These are phyloP conservation scores for Halocynthia aurantium DNA, from an alignment of 23 tunicate genomes.

Conservation along the genomic window DNA sequence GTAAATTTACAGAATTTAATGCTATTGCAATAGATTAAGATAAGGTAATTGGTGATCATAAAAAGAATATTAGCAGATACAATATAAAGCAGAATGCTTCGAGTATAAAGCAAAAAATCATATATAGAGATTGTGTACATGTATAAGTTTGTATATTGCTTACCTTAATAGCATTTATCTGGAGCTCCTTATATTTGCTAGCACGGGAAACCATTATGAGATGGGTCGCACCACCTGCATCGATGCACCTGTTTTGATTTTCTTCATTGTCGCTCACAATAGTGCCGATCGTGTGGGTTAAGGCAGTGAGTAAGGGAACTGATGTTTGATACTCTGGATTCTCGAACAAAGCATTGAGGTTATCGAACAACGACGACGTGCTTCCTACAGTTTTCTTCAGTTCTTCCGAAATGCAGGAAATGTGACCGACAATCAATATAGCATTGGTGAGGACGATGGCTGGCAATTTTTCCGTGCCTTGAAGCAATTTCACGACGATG, in stretches of 20 bases:
- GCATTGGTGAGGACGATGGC: slow-evolving; percentile 37
- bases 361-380: slow-evolving; percentile 39
- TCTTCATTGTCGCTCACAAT: slow-evolving; percentile 38
- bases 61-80: too few relatives aligned
- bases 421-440: slow-evolving; percentile 30
- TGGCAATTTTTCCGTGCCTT: slow-evolving; percentile 46
- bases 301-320: slow-evolving; percentile 44
- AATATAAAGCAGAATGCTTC: too few relatives aligned
- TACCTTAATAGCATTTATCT: slow-evolving; percentile 66
- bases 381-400: slow-evolving; percentile 46
- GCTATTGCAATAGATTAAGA: too few relatives aligned
- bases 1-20: too few relatives aligned
- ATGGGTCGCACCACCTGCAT: slow-evolving; percentile 38
- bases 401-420: slow-evolving; percentile 26
- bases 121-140: too few relatives aligned
- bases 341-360: slow-evolving; percentile 36
- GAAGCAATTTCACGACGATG: too few relatives aligned
- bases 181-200: slow-evolving; percentile 54
- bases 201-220: slow-evolving; percentile 62
- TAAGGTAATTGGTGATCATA: too few relatives aligned
- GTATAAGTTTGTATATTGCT: neutral
- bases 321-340: slow-evolving; percentile 51
- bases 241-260: slow-evolving; percentile 57
- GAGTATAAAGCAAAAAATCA: too few relatives aligned
- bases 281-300: slow-evolving; percentile 35